Evolutionary conservation across 2,888 invertebrate genomes (phyloP), one percentile per base, ranked within the genome.

Genomic region (Frankliniella intonsa): DNA sequence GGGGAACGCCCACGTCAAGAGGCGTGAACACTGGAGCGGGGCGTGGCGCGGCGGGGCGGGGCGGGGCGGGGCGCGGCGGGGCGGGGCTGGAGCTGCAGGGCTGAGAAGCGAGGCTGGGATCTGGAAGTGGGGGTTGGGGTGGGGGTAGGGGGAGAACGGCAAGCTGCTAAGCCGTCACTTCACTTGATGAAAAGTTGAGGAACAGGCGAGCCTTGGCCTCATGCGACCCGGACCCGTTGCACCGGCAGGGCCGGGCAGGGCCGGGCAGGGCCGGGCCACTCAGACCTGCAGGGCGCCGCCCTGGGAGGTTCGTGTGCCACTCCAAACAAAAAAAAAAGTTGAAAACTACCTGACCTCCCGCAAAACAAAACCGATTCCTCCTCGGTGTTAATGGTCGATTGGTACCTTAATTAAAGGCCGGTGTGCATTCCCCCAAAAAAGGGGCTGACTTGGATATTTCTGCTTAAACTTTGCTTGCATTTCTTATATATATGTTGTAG

Each of bases 121-220:
- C 38, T 38, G 38, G 38, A 9, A 25, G 69, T 3, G 55, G 17
- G 55, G 55, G 55, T 10, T 5, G 55, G 55, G 55, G 55, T 19
- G 55, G 14, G 55, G 55, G 14, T 11, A 17, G 55, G 55, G 0
- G 1, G 10, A 25, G 22, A 11, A 25, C 3, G 14, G 62, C 7
- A n/a, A n/a, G 17, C 62, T 62, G 62, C 69, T 76, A 25, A 76
- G 69, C 69, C 69, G 69, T 76, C 69, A 76, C 69, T 76, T 76
- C 69, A 76, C 22, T 76, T 76, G 69, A 76, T 76, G 69, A 76
- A 76, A 76, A 76, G 69, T 76, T 76, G 69, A 76, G 69, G 69
- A 25, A 25, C 69, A 12, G 62, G 62, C 62, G 62, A 38, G 14
- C 17, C 5, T 17, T n/a, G 62, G 62, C 62, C 14, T n/a, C 7